Evolutionary conservation across 2,113 vertebrate genomes (phyloP).

Genomic region (Chaetorhynchus papuensis): DNA sequence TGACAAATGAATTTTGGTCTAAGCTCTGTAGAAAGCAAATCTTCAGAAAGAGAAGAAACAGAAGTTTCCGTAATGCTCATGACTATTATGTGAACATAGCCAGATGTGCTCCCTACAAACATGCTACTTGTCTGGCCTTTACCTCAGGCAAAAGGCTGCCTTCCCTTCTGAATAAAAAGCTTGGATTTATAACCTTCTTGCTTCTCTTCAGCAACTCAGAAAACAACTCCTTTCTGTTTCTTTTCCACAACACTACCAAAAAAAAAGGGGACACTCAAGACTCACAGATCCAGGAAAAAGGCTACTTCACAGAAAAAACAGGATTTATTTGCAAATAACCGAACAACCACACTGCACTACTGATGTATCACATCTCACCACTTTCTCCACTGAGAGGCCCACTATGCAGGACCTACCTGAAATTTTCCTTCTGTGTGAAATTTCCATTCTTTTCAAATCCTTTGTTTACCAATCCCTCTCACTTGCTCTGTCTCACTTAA

Average conservation of each 20-base stretch:
- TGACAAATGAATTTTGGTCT: neutral
- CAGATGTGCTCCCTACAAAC: neutral
- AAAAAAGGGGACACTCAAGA: neutral
- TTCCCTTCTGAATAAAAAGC: neutral
- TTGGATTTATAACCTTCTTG: neutral
- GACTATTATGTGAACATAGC: neutral
- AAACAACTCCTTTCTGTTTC: neutral
- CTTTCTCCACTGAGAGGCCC: neutral
- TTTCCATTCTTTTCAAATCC: neutral
- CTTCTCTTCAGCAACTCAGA: neutral
- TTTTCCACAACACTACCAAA: neutral
- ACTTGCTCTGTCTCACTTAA: neutral
- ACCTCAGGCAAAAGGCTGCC: neutral
- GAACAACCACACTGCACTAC: neutral
- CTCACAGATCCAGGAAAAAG: neutral
- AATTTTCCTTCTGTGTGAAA: neutral
- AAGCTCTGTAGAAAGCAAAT: neutral
- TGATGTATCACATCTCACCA: neutral
- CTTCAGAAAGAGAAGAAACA: neutral
- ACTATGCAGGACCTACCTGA: fast-evolving
- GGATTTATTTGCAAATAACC: neutral
- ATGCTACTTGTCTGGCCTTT: neutral
- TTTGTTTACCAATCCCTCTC: neutral
- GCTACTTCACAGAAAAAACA: neutral
- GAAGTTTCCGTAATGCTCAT: neutral